Conservation (phyloP, 2,797 vertebrate genomes). For the Gorsachius magnificus region DNA sequence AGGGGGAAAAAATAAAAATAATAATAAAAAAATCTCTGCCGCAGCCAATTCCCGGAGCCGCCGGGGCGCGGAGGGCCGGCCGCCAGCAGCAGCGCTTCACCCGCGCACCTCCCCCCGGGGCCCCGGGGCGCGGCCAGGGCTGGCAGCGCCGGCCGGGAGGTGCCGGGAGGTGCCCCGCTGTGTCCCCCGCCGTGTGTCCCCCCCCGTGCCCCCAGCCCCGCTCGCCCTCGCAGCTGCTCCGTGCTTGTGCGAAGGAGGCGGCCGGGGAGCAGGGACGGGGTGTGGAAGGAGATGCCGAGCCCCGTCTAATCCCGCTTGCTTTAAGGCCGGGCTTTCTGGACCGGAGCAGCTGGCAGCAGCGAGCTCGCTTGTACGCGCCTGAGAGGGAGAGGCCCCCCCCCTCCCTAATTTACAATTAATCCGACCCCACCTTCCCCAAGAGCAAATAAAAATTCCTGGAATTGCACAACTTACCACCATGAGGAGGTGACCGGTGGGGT, state of each 20-base stretch:
- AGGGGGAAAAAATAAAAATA: background rate
- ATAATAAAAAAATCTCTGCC: background rate
- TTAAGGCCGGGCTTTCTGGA: background rate
- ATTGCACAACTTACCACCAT: conserved; percentile 89
- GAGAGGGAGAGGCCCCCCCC: background rate
- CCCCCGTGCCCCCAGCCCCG: background rate
- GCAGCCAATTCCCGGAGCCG: background rate
- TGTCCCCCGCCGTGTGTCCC: too few relatives aligned
- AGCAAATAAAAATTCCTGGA: conserved; percentile 54
- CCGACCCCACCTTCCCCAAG: conserved; percentile 52
- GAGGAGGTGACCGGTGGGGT: conserved; percentile 87
- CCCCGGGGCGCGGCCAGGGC: background rate
- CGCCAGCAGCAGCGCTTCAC: background rate
- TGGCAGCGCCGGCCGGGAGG: background rate
- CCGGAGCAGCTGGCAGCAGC: background rate
- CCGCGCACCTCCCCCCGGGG: background rate
- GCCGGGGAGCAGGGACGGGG: background rate
- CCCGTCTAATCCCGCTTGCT: background rate
- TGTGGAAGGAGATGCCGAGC: background rate
- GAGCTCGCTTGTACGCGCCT: background rate
- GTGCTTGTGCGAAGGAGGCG: background rate
- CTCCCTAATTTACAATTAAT: background rate
- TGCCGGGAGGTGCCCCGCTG: background rate
- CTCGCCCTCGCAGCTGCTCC: background rate
- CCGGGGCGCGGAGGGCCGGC: background rate